Base-by-base conservation (phyloP, 2,797 vertebrate genomes). In the Choloepus didactylus region DNA sequence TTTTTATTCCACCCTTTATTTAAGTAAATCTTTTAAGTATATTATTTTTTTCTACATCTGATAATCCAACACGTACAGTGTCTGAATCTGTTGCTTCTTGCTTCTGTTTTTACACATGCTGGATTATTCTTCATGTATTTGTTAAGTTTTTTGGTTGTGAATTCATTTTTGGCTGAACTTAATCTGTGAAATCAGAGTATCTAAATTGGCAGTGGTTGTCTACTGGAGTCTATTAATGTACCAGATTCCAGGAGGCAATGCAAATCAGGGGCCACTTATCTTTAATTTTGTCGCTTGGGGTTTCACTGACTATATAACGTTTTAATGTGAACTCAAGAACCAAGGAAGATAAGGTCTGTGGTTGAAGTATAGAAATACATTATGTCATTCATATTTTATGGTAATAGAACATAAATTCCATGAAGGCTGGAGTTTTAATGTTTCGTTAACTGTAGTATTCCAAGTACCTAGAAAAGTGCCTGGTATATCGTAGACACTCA, bases 131-230 rank as follows among this genome's bases (percentile, higher is more conserved):
- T 70, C 29, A 23, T 49, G 5, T 70, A 23, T 91, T 70, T 91
- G 29, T 93, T 88, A 44, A 64, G 35, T 54, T 94, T 77, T 4
- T 75, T 59, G 14, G 25, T 59, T 44, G 44, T 75, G 27, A 94
- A 14, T 41, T 93, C 72, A 75, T 49, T 27, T 90, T 93, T 91
- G 51, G 31, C 38, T 75, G 31, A 80, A 93, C 14, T 94, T 94
- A 75, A 44, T 75, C 41, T 73, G 6, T 95, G 46, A 67, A 95
- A 69, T 64, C 23, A 73, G 4, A 29, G 23, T 35, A 73, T 54
- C 38, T 79, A 91, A 79, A 91, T 49, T 62, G 6, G 51, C 54
- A 29, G 69, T 23, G 9, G 27, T 51, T 31, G 5, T 35, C 27
- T 79, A 18, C 5, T 44, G 29, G 70, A 81, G 2, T 77, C 41